Evolutionary conservation across 2,888 invertebrate species (phyloP), one percentile per base, ranked within the genome.

Genomic region (Alviniconcha strummeri): DNA sequence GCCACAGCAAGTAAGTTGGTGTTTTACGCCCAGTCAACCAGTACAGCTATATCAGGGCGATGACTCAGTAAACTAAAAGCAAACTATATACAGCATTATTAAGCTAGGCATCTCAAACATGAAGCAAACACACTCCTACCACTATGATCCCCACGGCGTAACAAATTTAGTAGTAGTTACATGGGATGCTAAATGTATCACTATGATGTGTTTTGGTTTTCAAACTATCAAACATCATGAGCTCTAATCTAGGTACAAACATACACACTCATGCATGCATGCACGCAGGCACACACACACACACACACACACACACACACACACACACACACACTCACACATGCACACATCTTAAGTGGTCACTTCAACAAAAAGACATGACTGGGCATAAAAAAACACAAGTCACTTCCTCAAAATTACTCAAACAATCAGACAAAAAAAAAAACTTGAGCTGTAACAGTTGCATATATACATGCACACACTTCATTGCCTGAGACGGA

Each of bases 231-330:
- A 9, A 60, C 60, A 60, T 60, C 60, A 60, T 9, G 60, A 60
- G 13, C 13, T 13, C 64, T 15, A 13, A 15, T 64, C 9, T 64
- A 64, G 64, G 9, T 19, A 71, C 71, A 71, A n/a, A 71, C 71
- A 71, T 19, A 17, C 71, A 19, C 71, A 71, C 71, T 17, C 75
- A 75, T 19, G 13, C 75, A 54, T 54, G 54, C 1, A 9, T 5
- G 11, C 75, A 54, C 75, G 52, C 74, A 74, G 1, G 15, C 74
- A 74, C 11, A 4, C 36, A 19, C 36, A 8, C 36, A 52, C 74
- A 54, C 74, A 74, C 74, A 52, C 74, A 74, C 74, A 52, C 74
- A 74, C 74, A 15, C 74, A 74, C 74, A 52, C 74, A 74, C 74
- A 52, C 52, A 52, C 74, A 52, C 36, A 74, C 74, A 74, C 52